Conservation (phyloP, 2,797 vertebrate genomes). For the Notamacropus eugenii region DNA sequence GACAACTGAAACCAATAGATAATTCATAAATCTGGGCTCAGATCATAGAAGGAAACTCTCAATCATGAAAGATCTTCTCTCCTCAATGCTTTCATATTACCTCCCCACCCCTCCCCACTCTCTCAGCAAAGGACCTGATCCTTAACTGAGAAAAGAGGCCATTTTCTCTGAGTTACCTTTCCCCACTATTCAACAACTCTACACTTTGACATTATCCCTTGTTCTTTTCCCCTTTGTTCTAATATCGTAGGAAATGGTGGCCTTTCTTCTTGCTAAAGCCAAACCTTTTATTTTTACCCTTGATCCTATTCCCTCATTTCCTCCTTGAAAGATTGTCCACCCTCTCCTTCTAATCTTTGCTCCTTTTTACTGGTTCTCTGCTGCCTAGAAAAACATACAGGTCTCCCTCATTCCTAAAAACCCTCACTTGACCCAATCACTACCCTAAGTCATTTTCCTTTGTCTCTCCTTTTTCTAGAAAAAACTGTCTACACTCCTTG, state of each 20-base stretch:
- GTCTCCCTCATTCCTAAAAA: not conserved
- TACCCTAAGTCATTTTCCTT: not conserved
- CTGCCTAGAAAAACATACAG: not conserved
- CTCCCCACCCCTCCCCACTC: not conserved
- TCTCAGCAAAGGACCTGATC: not conserved
- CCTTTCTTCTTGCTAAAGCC: not conserved
- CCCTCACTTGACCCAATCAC: not conserved
- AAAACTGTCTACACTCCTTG: not conserved
- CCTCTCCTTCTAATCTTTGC: not conserved
- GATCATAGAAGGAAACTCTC: not conserved
- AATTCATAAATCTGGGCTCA: not conserved
- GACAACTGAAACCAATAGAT: not conserved
- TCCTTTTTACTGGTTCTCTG: not conserved
- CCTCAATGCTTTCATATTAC: not conserved
- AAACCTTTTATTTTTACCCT: not conserved
- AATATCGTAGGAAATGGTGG: not conserved
- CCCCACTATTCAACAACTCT: not conserved
- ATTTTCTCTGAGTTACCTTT: not conserved
- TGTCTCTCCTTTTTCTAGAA: not conserved
- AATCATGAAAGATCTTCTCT: not conserved
- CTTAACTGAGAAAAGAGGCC: not conserved
- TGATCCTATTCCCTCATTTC: not conserved
- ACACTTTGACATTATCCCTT: not conserved
- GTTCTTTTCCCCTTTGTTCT: not conserved
- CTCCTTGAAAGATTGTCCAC: not conserved